These are phyloP conservation scores for Eulemur rubriventer DNA, from an alignment of 2,797 vertebrate genomes.

Conservation along the genomic window DNA sequence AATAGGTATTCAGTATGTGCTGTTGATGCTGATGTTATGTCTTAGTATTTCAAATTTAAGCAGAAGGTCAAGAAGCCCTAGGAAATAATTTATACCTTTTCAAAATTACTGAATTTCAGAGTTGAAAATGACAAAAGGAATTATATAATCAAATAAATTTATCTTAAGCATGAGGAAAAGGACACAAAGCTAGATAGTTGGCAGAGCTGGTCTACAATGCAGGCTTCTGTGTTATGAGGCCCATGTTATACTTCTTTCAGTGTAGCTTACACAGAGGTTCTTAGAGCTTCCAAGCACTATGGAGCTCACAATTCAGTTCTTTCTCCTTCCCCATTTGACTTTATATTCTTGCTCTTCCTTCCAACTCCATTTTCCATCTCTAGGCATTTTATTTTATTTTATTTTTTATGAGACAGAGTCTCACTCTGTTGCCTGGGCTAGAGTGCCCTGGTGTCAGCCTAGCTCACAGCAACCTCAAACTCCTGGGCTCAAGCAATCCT, in stretches of 20 bases:
- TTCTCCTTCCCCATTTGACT: not conserved
- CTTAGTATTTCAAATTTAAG: not conserved
- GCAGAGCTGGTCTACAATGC: not conserved
- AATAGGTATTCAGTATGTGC: not conserved
- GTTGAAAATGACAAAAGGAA: not conserved
- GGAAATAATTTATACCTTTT: not conserved
- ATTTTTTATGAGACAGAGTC: no score
- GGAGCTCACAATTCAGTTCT: not conserved
- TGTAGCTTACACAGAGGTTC: not conserved
- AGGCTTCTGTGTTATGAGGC: not conserved
- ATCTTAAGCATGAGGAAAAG: not conserved
- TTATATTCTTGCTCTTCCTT: constrained; percentile 10
- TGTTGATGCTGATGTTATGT: not conserved
- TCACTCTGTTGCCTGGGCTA: no score
- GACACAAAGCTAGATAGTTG: not conserved
- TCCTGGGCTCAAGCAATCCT: no score
- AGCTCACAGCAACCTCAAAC: no score
- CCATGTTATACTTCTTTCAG: not conserved
- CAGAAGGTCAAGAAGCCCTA: not conserved
- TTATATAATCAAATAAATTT: not conserved
- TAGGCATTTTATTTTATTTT: not conserved
- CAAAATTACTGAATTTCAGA: not conserved
- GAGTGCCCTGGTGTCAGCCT: no score
- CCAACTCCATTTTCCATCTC: not conserved
- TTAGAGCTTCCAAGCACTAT: not conserved